phyloP scores from a whole-genome alignment of 2,888 invertebrate species.

The Ochropleura plecta region DNA sequence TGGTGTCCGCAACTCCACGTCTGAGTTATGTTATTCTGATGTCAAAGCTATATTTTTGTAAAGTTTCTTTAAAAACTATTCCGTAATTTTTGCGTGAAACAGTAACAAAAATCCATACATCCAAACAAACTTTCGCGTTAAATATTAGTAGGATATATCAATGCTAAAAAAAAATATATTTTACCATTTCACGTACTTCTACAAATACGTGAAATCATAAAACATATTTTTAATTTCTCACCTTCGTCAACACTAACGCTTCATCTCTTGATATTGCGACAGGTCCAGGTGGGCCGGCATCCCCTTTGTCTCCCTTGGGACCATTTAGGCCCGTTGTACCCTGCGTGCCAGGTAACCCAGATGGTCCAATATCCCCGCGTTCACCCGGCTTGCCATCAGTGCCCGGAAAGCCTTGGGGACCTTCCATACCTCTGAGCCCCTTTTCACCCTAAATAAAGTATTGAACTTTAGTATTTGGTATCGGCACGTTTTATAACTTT shows the following conservation, averaged over 20 bases:
- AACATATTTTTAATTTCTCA: constrained; percentile 56
- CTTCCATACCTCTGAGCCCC: constrained; percentile 92
- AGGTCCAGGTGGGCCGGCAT: constrained; percentile 93
- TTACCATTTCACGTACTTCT: too few relatives aligned
- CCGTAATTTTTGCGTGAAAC: too few relatives aligned
- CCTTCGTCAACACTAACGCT: constrained; percentile 91
- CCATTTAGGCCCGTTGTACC: constrained; percentile 92
- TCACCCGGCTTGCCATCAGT: constrained; percentile 92
- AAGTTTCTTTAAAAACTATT: too few relatives aligned
- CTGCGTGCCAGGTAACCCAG: constrained; percentile 93
- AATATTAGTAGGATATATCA: too few relatives aligned
- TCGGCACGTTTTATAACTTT: constrained; percentile 8
- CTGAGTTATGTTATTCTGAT: too few relatives aligned
- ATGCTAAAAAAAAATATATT: too few relatives aligned
- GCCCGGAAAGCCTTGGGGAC: constrained; percentile 92
- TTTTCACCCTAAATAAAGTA: constrained; percentile 89
- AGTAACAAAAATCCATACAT: too few relatives aligned
- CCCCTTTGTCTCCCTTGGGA: constrained; percentile 93
- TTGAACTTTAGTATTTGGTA: constrained; percentile 14
- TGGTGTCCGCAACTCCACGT: too few relatives aligned
- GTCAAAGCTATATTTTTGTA: too few relatives aligned
- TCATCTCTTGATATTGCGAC: constrained; percentile 91
- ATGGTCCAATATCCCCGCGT: constrained; percentile 93
- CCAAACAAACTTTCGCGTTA: too few relatives aligned
- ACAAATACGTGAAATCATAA: neutral